phyloP scores from a whole-genome alignment of 2,113 vertebrate genomes.

The Ageneiosus marmoratus region DNA sequence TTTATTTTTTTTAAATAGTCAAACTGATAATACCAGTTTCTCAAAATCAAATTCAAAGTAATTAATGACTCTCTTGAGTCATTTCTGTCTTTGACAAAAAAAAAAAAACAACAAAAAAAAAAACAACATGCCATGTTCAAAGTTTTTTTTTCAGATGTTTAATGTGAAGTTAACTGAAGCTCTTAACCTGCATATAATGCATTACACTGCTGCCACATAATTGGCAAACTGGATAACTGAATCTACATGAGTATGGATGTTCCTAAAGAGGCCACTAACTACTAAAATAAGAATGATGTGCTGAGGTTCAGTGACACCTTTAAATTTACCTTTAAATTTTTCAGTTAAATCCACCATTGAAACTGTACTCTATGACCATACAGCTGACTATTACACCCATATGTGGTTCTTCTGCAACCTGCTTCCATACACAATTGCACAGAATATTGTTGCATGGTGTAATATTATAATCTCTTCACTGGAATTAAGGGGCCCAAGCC shows the following conservation, averaged over 20 bases:
- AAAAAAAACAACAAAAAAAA: no score
- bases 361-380: not conserved
- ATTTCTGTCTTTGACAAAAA: no score
- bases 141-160: not conserved
- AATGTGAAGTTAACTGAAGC: not conserved
- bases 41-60: conserved; percentile 65
- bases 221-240: not conserved
- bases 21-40: conserved; percentile 67
- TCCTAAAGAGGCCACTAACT: not conserved
- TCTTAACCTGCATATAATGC: not conserved
- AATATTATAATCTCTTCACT: not conserved
- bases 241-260: not conserved
- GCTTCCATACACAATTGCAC: not conserved
- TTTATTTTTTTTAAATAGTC: no score
- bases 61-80: conserved; percentile 64
- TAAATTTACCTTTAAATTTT: not conserved
- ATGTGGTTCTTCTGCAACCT: not conserved
- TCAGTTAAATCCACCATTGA: not conserved
- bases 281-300: not conserved
- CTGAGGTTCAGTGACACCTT: not conserved
- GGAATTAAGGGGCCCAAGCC: not conserved
- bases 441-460: not conserved
- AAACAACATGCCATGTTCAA: not conserved
- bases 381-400: not conserved
- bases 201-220: not conserved